Evolutionary conservation across 2,113 vertebrate genomes (phyloP), one percentile per base, ranked within the genome.

Genomic region (Catharus bicknelli): DNA sequence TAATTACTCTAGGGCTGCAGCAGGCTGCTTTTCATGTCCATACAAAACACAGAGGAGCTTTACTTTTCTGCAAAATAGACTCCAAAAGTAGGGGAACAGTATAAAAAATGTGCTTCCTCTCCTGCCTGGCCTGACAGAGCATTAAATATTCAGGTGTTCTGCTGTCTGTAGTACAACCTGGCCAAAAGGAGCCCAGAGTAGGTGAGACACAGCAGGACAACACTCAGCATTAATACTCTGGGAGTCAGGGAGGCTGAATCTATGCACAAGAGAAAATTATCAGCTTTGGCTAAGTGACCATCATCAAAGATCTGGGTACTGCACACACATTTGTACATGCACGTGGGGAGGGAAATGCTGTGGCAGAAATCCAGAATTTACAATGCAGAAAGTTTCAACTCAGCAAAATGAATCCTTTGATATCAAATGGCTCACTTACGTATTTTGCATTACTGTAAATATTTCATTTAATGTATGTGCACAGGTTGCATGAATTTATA

Each of bases 391-490:
- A 63, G 38, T 43, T 86, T 51, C 36, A 81, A 30, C 51, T 80
- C 72, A 90, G 76, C 55, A 93, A 95, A 95, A 59, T 18, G 5
- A 62, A 55, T 59, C 48, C 34, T 83, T 90, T 78, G 34, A 80
- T 59, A 91, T n/a, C 48, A 77, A 59, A 22, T 30, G 47, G 38
- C 22, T 88, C 54, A 29, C 72, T 22, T 80, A 68, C 0, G 3
- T 43, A 62, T 63, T 72, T 29, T 78, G 21, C 68, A 62, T 74
- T 83, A 43, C 22, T 62, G 51, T 43, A 88, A 93, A 48, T 70
- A 70, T 48, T 83, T 68, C 3, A 51, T 47, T 88, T 70, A 50
- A 69, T 34, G 14, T 79, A 53, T 34, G 29, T 10, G 9, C 58
- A 89, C 32, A 84, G 47, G 38, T 78, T 81, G 61, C 38, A 69